Evolutionary conservation across 1,140 invertebrate genomes (phyloP), one percentile per base, ranked within the genome.

Genomic region (Habropoda laboriosa): DNA sequence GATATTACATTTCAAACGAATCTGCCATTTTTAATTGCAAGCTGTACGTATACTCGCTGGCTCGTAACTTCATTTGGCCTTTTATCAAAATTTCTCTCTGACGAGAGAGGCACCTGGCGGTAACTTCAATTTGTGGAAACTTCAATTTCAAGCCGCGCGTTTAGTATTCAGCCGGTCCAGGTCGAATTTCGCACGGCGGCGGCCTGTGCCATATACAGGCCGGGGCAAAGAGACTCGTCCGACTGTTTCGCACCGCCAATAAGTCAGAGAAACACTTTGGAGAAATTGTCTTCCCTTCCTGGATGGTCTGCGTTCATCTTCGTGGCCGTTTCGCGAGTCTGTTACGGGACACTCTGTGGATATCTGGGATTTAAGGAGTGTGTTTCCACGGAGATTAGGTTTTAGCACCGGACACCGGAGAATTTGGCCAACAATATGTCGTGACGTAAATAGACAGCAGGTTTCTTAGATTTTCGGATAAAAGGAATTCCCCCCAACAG

Each of bases 51-150:
- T n/a, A n/a, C n/a, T n/a, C n/a, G n/a, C n/a, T n/a, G n/a, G n/a
- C n/a, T n/a, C 10, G 32, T 32, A 40, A 63, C 45, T 73, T 47
- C 57, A 49, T 73, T 73, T 73, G 49, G 57, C n/a, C 55, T 61
- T 35, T 45, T 73, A 51, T 40, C 57, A 73, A 73, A 73, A 73
- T 73, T n/a, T 51, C 45, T 35, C n/a, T 40, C 42, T 49, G n/a
- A 73, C 42, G 57, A 51, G 45, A 27, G 16, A 2, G 16, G 7
- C 7, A 3, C 24, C 4, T 16, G 18, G 18, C 45, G 18, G 24
- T 1, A 10, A 35, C 45, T 55, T 74, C 35, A 74, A 74, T 64
- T 74, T 74, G 58, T 18, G 30, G 21, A 49, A 38, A 73, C 32
- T 63, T 73, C 57, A 49, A 51, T 63, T 40, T 24, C 32, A 10